Evolutionary conservation across 2,888 invertebrate species (phyloP), one percentile per base, ranked within the genome.

Genomic region (Iphiclides podalirius): DNA sequence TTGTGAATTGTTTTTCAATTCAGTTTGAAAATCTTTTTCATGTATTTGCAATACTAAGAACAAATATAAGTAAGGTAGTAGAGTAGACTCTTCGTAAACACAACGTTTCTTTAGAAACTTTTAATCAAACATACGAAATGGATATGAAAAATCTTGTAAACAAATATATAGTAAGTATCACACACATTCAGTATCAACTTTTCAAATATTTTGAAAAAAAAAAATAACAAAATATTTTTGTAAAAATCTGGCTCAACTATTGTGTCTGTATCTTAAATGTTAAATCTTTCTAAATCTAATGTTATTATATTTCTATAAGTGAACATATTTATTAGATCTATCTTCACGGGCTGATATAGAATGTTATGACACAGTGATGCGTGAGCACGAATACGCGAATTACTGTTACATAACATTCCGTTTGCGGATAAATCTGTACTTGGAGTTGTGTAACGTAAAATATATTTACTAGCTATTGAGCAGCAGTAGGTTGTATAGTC

Each of bases 381-480:
- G 55, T 47, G 43, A 44, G 44, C 52, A 50, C 51, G 52, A 14
- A 43, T 49, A 50, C 52, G 52, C 50, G 54, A 52, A 51, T 52
- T 49, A 41, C 38, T 13, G 46, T 65, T 66, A 60, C 53, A 58
- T 64, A 64, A 66, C 55, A 47, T 53, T 57, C 37, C 53, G 54
- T 58, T 59, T 58, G 52, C 60, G 59, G 58, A 64, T 70, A 67
- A 61, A 63, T 70, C 60, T 64, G 58, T 61, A 64, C 63, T 67
- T 58, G 53, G 49, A 64, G 68, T 76, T 77, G 68, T 72, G 65
- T 72, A 75, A 78, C 72, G 67, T 69, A 69, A 64, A 57, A 61
- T 60, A 56, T 72, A 57, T n/a, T 20, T 68, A 65, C 69, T 71
- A 70, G 67, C 74, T 83, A 79, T 78, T 84, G 84, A 83, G 82